Percentiles rank a stretch among this genome's conserved stretches.
These are phyloP conservation scores for Morone saxatilis DNA, from an alignment of 2,113 vertebrate genomes.

Conservation along the genomic window DNA sequence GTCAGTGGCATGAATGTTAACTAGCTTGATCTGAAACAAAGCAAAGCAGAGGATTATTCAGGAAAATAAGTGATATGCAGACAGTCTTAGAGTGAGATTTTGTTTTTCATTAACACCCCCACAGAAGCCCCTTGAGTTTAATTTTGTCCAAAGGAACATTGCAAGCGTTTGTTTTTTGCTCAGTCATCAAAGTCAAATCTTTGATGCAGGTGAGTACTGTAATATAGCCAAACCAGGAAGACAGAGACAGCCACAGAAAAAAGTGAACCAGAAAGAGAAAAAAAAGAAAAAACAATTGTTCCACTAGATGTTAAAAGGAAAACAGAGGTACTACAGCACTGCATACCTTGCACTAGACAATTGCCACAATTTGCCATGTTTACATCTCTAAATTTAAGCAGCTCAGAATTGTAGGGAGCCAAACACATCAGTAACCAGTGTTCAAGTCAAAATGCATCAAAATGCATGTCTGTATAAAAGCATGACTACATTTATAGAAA, in stretches of 20 bases:
- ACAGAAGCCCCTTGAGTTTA: neutral
- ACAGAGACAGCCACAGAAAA: constrained; percentile 56
- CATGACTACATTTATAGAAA: constrained; percentile 6
- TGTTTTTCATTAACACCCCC: neutral
- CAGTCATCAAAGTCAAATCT: constrained; percentile 60
- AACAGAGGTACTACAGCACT: constrained; percentile 46
- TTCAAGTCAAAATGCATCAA: constrained; percentile 50
- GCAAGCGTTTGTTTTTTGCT: constrained; percentile 23
- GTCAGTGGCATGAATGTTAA: constrained; percentile 98
- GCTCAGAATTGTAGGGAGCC: constrained; percentile 2
- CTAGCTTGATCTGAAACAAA: constrained; percentile 93
- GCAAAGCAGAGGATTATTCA: constrained; percentile 14
- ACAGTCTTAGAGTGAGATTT: neutral
- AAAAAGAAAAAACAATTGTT: neutral
- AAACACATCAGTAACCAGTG: constrained; percentile 16
- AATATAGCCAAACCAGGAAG: constrained; percentile 47
- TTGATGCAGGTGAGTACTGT: constrained; percentile 57
- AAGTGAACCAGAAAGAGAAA: constrained; percentile 35
- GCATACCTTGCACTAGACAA: constrained; percentile 34
- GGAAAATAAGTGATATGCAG: neutral
- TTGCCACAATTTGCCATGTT: constrained; percentile 24
- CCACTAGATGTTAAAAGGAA: constrained; percentile 16
- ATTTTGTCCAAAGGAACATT: neutral
- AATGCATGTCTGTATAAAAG: constrained; percentile 40
- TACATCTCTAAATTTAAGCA: constrained; percentile 20